Evolutionary conservation across 1,140 invertebrate genomes (phyloP).

Genomic region (Tetragonula clypearis): DNA sequence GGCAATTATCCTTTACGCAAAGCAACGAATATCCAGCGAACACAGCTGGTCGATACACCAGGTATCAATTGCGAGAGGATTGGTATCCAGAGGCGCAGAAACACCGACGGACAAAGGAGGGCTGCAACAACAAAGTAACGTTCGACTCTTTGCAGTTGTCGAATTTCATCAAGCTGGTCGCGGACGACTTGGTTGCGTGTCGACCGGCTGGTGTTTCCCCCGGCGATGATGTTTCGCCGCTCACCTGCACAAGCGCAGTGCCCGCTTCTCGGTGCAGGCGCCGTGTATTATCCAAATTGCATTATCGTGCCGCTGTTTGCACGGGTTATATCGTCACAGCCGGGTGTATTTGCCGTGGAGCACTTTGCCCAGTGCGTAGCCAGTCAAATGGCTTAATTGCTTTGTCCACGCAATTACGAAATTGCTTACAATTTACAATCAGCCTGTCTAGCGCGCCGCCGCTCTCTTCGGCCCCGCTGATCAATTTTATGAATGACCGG

Average conservation of each 20-base stretch:
- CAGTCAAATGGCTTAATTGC: slow-evolving; percentile 77
- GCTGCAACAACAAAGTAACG: slow-evolving; percentile 24
- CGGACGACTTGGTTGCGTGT: slow-evolving; percentile 50
- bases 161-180: slow-evolving; percentile 58
- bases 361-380: slow-evolving; percentile 62
- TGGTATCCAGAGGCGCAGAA: background rate
- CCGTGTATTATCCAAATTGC: slow-evolving; percentile 75
- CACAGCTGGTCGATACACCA: background rate
- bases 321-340: slow-evolving; percentile 69
- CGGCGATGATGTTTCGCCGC: background rate
- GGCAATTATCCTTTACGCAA: background rate
- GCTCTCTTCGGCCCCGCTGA: slow-evolving; percentile 35
- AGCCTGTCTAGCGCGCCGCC: slow-evolving; percentile 47
- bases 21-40: slow-evolving; percentile 1
- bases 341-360: slow-evolving; percentile 68
- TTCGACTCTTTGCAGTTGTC: slow-evolving; percentile 54
- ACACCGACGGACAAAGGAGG: background rate
- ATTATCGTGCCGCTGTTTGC: slow-evolving; percentile 73
- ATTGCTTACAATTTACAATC: slow-evolving; percentile 78
- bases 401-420: slow-evolving; percentile 77
- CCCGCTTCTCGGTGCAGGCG: slow-evolving; percentile 40
- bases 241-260: slow-evolving; percentile 52
- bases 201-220: slow-evolving; percentile 22
- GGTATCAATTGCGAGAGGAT: background rate
- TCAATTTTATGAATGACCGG: slow-evolving; percentile 44